Evolutionary conservation across 2,888 invertebrate species (phyloP).

Genomic region (Dastarcus helophoroides): DNA sequence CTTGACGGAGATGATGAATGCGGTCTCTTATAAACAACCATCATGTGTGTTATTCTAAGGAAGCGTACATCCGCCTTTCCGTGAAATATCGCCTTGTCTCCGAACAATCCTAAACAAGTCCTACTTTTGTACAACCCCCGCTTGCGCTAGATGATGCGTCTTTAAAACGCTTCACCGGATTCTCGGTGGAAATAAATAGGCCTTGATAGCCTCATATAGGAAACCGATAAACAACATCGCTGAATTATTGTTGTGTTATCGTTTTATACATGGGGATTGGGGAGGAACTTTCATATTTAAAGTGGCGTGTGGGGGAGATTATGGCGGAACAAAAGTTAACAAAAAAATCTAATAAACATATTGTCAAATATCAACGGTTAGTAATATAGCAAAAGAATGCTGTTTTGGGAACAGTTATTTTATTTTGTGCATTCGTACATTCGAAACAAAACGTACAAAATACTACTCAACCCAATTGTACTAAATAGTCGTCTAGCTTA

Average conservation of each 20-base stretch:
- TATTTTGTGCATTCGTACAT: no score
- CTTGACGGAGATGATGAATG: slow-evolving; percentile 16
- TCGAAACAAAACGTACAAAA: no score
- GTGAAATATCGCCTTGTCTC: slow-evolving; percentile 37
- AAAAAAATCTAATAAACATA: no score
- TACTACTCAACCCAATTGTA: no score
- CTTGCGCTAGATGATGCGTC: slow-evolving; percentile 35
- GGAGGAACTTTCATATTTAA: slow-evolving; percentile 8
- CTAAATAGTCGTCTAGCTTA: no score
- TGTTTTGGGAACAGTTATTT: no score
- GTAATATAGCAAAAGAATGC: no score
- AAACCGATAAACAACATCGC: slow-evolving; percentile 28
- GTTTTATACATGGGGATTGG: no score
- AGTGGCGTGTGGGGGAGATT: no score
- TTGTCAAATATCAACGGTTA: no score
- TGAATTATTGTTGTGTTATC: slow-evolving; percentile 24
- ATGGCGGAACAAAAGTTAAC: no score
- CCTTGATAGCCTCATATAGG: slow-evolving; percentile 33
- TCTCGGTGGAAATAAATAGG: slow-evolving; percentile 33
- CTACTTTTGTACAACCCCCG: slow-evolving; percentile 33
- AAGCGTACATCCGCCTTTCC: slow-evolving; percentile 37
- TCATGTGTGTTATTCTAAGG: slow-evolving; percentile 38
- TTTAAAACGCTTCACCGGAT: slow-evolving; percentile 34
- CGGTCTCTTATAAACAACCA: slow-evolving; percentile 26
- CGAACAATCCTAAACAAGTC: slow-evolving; percentile 35